A percentile compares a stretch with the other conserved stretches of the same genome.
Evolutionary conservation across 1,140 invertebrate genomes (phyloP).

Genomic region (Cydia amplana): DNA sequence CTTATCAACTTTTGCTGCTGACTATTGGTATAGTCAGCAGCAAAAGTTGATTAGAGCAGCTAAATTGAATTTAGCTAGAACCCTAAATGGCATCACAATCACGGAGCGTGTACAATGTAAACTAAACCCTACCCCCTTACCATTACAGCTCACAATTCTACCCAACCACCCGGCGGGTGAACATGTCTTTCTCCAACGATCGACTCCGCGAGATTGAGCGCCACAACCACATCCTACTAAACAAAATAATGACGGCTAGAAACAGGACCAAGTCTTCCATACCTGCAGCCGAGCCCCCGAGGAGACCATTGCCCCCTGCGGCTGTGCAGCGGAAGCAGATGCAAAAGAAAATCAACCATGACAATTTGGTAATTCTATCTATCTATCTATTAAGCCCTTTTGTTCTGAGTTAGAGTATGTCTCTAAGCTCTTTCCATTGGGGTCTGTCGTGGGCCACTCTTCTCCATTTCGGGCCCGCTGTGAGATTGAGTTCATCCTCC

Average conservation of each 20-base stretch:
- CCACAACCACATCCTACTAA: slow-evolving; percentile 74
- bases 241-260: slow-evolving; percentile 70
- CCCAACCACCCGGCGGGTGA: slow-evolving; percentile 59
- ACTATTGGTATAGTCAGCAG: too few relatives aligned
- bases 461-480: too few relatives aligned
- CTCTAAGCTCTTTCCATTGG: too few relatives aligned
- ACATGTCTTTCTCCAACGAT: slow-evolving; percentile 78
- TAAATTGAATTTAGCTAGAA: too few relatives aligned
- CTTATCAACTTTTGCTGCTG: too few relatives aligned
- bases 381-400: too few relatives aligned
- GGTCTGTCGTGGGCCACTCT: too few relatives aligned
- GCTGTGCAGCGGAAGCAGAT: slow-evolving; percentile 62
- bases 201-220: slow-evolving; percentile 73
- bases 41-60: too few relatives aligned
- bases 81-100: too few relatives aligned
- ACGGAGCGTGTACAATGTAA: background rate
- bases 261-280: slow-evolving; percentile 61
- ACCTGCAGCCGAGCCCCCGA: slow-evolving; percentile 47
- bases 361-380: slow-evolving; percentile 77
- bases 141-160: slow-evolving; percentile 61
- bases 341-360: slow-evolving; percentile 70
- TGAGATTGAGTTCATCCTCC: too few relatives aligned
- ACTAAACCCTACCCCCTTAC: background rate
- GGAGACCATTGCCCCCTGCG: slow-evolving; percentile 54
- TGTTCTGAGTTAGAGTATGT: too few relatives aligned